A percentile compares a stretch with the other conserved stretches of the same genome.
Evolutionary conservation across 23 tunicate species (phyloP).

Genomic region (Diplosoma virens): DNA sequence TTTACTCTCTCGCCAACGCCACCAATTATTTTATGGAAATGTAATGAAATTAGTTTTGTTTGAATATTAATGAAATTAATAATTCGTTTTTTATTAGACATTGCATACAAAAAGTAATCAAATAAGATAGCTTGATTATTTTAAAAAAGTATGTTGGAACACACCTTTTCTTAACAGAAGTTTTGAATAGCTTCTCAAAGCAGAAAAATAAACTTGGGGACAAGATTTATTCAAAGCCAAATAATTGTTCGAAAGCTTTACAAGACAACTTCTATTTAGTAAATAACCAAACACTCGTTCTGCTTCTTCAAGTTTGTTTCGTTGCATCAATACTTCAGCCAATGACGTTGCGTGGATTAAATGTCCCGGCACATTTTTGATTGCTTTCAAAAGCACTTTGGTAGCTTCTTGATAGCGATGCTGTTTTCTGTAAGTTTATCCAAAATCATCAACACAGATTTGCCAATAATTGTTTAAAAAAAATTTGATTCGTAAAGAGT

Average conservation of each 20-base stretch:
- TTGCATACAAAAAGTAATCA: too few species aligned
- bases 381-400: constrained; percentile 5
- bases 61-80: too few species aligned
- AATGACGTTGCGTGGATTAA: background rate
- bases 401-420: background rate
- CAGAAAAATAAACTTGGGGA: background rate
- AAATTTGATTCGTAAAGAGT: too few species aligned
- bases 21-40: too few species aligned
- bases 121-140: too few species aligned
- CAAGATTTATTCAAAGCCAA: background rate
- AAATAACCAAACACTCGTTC: background rate
- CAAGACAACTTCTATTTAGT: background rate
- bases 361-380: background rate
- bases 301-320: background rate
- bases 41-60: too few species aligned
- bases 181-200: background rate
- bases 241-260: background rate
- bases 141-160: too few species aligned
- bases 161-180: background rate
- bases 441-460: too few species aligned
- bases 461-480: too few species aligned
- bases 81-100: too few species aligned
- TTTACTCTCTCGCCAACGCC: too few species aligned
- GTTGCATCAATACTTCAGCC: background rate
- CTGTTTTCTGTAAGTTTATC: constrained; percentile 9